These are phyloP conservation scores for Caenorhabditis briggsae DNA, from an alignment of 1,140 invertebrate genomes.

Conservation along the genomic window DNA sequence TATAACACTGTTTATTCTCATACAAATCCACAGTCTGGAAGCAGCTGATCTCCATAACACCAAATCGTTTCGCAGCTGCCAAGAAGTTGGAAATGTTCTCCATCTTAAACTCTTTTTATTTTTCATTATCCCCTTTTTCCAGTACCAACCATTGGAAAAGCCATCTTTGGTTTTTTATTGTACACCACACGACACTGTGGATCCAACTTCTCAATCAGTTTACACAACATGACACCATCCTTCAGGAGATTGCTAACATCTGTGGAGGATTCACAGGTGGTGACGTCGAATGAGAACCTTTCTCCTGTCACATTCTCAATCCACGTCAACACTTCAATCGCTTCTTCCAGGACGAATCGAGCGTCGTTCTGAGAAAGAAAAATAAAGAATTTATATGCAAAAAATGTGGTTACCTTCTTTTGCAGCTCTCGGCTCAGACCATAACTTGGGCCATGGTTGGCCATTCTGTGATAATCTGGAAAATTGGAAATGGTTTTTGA, in stretches of 20 bases:
- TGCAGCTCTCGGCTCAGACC: slow-evolving; percentile 81
- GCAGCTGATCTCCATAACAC: slow-evolving; percentile 81
- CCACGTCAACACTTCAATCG: slow-evolving; percentile 80
- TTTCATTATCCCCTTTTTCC: neutral
- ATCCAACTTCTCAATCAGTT: slow-evolving; percentile 71
- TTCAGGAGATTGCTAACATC: slow-evolving; percentile 80
- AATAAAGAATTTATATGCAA: slow-evolving; percentile 11
- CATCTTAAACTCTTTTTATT: slow-evolving; percentile 78
- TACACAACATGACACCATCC: slow-evolving; percentile 80
- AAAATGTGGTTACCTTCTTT: slow-evolving; percentile 79
- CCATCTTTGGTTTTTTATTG: slow-evolving; percentile 74
- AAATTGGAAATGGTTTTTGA: neutral
- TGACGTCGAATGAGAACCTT: slow-evolving; percentile 77
- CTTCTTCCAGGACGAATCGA: slow-evolving; percentile 80
- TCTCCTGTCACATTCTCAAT: slow-evolving; percentile 79
- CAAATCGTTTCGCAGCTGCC: slow-evolving; percentile 81
- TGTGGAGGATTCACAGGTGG: slow-evolving; percentile 78
- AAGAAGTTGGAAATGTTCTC: slow-evolving; percentile 84
- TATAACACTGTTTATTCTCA: slow-evolving; percentile 82
- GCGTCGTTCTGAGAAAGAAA: slow-evolving; percentile 79
- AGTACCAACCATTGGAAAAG: slow-evolving; percentile 73
- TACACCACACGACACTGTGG: slow-evolving; percentile 67
- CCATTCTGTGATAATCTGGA: slow-evolving; percentile 77
- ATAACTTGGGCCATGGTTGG: slow-evolving; percentile 81
- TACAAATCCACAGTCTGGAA: slow-evolving; percentile 84